Base-by-base conservation (phyloP, 2,888 invertebrate species). In the Temnothorax unifasciatus region DNA sequence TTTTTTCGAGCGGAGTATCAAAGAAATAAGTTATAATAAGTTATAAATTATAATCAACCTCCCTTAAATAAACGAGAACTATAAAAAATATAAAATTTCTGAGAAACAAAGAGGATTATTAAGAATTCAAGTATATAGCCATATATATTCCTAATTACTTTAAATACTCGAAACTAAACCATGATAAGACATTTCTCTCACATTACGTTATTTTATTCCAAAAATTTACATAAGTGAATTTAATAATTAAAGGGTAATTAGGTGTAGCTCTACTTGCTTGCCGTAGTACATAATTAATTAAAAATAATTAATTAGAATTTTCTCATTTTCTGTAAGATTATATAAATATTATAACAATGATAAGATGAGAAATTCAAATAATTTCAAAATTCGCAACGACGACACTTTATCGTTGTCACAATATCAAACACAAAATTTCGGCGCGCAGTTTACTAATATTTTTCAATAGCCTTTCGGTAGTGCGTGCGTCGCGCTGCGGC, bases 371-470 rank as follows among this genome's bases (percentile, higher is more conserved):
- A 57, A 57, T 38, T 57, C 15, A 18, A 66, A 5, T 25, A 52
- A 47, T 57, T 57, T 44, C 11, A 38, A 64, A 66, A 66, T 75
- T 63, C 21, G 3, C 47, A 25, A 41, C 21, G 5, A 25, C 50
- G 25, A 54, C 25, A 68, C n/a, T 66, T 66, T 25, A 66, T n/a
- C 25, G 76, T 38, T 41, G 54, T n/a, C 11, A 9, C 18, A 57
- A 71, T 71, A 52, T 47, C 71, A 15, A n/a, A 29, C 71, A 50
- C 59, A 73, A 69, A 81, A 73, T 81, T 81, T 47, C 73, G 25
- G 18, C n/a, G 47, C 29, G 21, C 69, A 47, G 79, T 25, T 59
- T 71, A 44, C 34, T 59, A 71, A 79, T 57, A 57, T 71, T 79
- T 71, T 73, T 64, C 73, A 47, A 81, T 73, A 73, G 47, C 73